Percentiles rank a stretch among this genome's conserved stretches.
Conservation (phyloP, 1,140 invertebrate genomes). For the Zaprionus ornatus region DNA sequence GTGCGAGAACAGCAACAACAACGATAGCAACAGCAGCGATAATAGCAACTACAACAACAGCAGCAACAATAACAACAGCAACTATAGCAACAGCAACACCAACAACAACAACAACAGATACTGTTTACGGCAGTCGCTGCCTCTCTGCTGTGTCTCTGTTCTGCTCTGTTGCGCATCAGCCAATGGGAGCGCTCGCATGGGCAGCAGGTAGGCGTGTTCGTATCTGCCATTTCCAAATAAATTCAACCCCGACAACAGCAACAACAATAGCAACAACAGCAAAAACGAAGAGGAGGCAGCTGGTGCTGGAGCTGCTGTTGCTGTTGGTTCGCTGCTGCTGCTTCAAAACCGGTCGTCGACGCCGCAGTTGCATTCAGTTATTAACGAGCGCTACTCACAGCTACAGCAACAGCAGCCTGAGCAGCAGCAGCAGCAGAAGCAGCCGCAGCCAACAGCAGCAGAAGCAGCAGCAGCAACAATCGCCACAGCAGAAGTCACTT, state of each 20-base stretch:
- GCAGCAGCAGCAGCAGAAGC: conserved; percentile 32
- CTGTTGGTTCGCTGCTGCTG: conserved; percentile 34
- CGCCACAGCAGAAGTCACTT: conserved; percentile 58
- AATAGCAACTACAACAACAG: conserved; percentile 29
- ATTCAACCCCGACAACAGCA: conserved; percentile 67
- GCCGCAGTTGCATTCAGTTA: conserved; percentile 79
- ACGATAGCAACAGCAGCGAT: conserved; percentile 16
- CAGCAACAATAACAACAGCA: conserved; percentile 27
- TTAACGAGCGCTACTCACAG: conserved; percentile 79
- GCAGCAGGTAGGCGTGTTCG: conserved; percentile 77
- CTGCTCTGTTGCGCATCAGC: conserved; percentile 29
- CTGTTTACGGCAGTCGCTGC: conserved; percentile 45
- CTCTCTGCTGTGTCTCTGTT: conserved; percentile 16
- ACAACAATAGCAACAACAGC: conserved; percentile 33
- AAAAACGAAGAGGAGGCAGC: conserved; percentile 12
- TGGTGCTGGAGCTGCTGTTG: conserved; percentile 24
- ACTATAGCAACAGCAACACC: conserved; percentile 37
- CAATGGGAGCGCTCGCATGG: conserved; percentile 58
- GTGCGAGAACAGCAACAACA: conserved; percentile 22
- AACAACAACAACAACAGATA: conserved; percentile 40
- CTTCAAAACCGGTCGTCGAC: conserved; percentile 77
- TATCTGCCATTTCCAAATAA: conserved; percentile 82
- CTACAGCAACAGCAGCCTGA: conserved; percentile 57
- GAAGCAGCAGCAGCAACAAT: conserved; percentile 36
- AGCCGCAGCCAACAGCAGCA: conserved; percentile 49